phyloP scores from a whole-genome alignment of 2,113 vertebrate genomes.

The Sorex fumeus region DNA sequence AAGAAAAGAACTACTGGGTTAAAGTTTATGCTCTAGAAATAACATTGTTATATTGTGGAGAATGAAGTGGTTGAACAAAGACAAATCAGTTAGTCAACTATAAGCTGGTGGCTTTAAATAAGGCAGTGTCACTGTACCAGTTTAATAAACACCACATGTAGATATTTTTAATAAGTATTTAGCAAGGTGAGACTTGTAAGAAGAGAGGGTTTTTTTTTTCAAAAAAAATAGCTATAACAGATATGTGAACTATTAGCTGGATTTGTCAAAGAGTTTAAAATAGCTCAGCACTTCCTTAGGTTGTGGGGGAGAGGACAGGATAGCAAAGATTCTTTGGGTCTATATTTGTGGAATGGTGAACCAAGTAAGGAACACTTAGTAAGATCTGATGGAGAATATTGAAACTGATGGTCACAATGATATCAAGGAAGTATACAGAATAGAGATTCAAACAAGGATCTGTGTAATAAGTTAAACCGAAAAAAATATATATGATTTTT shows the following conservation, averaged over 20 bases:
- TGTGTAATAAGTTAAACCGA: not conserved
- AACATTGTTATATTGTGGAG: not conserved
- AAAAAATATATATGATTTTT: not conserved
- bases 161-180: slow-evolving; percentile 1
- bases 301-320: fast-evolving
- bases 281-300: not conserved
- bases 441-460: not conserved
- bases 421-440: not conserved
- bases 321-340: not conserved
- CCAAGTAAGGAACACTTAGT: not conserved
- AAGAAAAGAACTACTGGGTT: not conserved
- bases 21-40: not conserved
- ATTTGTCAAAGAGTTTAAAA: not conserved
- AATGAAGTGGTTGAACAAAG: not conserved
- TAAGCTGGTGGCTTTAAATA: not conserved
- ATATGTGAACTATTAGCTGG: not conserved
- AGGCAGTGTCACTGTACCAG: not conserved
- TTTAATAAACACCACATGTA: not conserved
- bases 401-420: not conserved
- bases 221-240: not conserved
- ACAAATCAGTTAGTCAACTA: not conserved
- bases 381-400: not conserved
- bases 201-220: slow-evolving; percentile 5
- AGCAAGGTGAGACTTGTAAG: not conserved
- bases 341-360: not conserved